Evolutionary conservation across 2,113 vertebrate species (phyloP).

Genomic region (Cephalopholis sonnerati): DNA sequence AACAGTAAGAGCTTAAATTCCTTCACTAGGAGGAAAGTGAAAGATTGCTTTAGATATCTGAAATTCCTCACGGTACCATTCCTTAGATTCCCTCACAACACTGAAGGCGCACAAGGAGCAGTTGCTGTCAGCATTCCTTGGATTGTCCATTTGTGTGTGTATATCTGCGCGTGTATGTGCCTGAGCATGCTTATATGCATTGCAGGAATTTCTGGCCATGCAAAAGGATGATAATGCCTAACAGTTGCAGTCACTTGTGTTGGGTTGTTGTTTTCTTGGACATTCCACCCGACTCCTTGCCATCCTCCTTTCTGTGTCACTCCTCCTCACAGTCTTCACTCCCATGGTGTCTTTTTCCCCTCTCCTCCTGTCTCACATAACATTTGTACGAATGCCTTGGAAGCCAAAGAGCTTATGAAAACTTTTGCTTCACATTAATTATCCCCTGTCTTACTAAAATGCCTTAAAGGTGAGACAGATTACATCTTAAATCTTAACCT

Average conservation of each 20-base stretch:
- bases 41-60: constrained; percentile 74
- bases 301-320: constrained; percentile 49
- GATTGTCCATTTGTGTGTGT: constrained; percentile 42
- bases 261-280: constrained; percentile 53
- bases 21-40: constrained; percentile 76
- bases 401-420: constrained; percentile 74
- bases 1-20: constrained; percentile 65
- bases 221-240: constrained; percentile 68
- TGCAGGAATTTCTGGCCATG: constrained; percentile 48
- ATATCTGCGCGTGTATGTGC: constrained; percentile 28
- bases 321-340: constrained; percentile 63
- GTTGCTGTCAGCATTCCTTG: constrained; percentile 72
- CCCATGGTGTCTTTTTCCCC: constrained; percentile 74
- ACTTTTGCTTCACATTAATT: constrained; percentile 73
- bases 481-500: constrained; percentile 64
- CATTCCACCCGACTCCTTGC: constrained; percentile 53
- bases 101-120: constrained; percentile 57
- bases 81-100: constrained; percentile 66
- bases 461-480: constrained; percentile 66
- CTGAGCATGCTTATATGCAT: constrained; percentile 49
- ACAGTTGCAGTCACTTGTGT: constrained; percentile 71
- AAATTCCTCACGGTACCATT: constrained; percentile 74
- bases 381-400: constrained; percentile 69
- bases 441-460: constrained; percentile 54
- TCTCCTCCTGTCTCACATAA: constrained; percentile 66